Conservation (phyloP, 2,113 vertebrate species). For the Podocnemis expansa region DNA sequence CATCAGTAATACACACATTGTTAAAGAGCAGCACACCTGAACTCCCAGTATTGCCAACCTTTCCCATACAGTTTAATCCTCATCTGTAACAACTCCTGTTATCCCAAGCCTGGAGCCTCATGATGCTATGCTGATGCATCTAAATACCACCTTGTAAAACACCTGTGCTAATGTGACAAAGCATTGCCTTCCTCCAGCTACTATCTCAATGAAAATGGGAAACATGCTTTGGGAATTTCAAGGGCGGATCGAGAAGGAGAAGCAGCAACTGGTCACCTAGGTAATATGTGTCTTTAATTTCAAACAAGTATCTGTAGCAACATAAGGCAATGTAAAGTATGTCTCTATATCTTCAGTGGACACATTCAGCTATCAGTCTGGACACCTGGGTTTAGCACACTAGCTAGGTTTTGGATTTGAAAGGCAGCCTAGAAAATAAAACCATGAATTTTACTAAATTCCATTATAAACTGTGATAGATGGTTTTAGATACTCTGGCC, state of each 20-base stretch:
- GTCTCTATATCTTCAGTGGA: not conserved
- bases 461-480: not conserved
- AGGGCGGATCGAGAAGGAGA: not conserved
- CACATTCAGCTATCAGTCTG: not conserved
- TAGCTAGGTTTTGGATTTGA: not conserved
- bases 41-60: not conserved
- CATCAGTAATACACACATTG: not conserved
- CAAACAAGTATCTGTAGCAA: not conserved
- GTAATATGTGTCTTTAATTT: not conserved
- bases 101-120: not conserved
- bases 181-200: not conserved
- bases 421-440: not conserved
- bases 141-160: not conserved
- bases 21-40: not conserved
- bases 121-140: fast-evolving
- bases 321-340: not conserved
- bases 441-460: not conserved
- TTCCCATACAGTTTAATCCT: not conserved
- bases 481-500: not conserved
- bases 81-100: not conserved
- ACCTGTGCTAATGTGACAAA: not conserved
- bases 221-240: fast-evolving
- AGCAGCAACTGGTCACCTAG: not conserved
- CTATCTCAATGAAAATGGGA: not conserved
- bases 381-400: not conserved